phyloP scores from a whole-genome alignment of 2,888 invertebrate species.

The Maniola hyperantus region DNA sequence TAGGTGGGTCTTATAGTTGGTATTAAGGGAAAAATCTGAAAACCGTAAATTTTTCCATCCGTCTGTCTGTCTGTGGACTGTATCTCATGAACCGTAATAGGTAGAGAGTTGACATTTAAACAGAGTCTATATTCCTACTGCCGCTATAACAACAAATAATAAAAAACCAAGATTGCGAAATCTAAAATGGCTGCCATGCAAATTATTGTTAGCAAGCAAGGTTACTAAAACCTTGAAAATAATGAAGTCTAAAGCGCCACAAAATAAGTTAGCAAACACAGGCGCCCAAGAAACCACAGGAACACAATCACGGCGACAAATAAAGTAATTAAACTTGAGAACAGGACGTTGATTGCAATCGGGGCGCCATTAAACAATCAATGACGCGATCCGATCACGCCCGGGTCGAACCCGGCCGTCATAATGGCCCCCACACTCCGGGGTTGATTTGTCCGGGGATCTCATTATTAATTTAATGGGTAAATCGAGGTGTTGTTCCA shows the following conservation, averaged over 20 bases:
- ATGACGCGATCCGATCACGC: slow-evolving; percentile 51
- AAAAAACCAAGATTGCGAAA: no score
- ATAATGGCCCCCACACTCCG: slow-evolving; percentile 20
- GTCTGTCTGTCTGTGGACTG: no score
- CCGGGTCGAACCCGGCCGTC: slow-evolving; percentile 46
- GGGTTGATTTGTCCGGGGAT: slow-evolving; percentile 21
- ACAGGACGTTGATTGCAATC: slow-evolving; percentile 44
- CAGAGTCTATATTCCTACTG: no score
- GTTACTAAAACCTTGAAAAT: neutral
- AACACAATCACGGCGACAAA: slow-evolving; percentile 41
- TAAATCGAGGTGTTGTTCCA: slow-evolving; percentile 14
- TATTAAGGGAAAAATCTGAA: no score
- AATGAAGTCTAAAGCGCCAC: neutral
- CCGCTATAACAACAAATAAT: no score
- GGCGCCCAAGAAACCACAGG: slow-evolving; percentile 17
- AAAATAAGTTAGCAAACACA: slow-evolving; percentile 3
- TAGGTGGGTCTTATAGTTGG: no score
- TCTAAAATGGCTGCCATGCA: no score
- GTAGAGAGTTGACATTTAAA: no score
- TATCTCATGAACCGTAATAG: no score
- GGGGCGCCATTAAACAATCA: slow-evolving; percentile 50
- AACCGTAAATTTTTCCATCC: no score
- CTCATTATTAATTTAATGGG: slow-evolving; percentile 26
- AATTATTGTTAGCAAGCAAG: no score
- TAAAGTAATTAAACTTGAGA: slow-evolving; percentile 47